Evolutionary conservation across 2,113 vertebrate species (phyloP).

Genomic region (Gobius niger): DNA sequence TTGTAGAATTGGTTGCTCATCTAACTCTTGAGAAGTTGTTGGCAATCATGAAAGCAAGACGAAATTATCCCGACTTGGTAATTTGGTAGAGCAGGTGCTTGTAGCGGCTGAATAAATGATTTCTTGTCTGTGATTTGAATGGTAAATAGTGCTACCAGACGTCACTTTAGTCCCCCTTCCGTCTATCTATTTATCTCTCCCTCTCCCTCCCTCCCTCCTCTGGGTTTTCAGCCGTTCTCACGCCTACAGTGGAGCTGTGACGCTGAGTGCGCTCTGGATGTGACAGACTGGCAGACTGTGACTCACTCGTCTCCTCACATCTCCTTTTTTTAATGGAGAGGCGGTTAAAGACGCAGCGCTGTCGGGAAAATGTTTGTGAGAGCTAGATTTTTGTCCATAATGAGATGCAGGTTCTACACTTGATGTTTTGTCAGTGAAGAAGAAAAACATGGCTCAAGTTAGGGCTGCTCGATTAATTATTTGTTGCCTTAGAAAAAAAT

Average conservation of each 20-base stretch:
- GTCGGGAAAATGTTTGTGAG: not conserved
- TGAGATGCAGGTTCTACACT: no score
- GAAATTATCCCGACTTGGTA: not conserved
- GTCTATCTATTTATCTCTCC: not conserved
- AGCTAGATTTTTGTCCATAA: no score
- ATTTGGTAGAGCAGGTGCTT: not conserved
- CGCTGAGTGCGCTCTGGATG: slow-evolving; percentile 45
- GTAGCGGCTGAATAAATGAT: not conserved
- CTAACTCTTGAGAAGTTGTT: not conserved
- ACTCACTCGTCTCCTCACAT: slow-evolving; percentile 37
- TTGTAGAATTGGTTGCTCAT: not conserved
- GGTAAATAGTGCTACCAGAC: not conserved
- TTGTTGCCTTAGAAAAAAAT: no score
- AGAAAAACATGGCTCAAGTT: no score
- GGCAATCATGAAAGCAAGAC: not conserved
- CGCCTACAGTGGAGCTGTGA: slow-evolving; percentile 44
- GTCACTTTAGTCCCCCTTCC: not conserved
- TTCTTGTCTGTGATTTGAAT: not conserved
- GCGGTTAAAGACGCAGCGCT: not conserved
- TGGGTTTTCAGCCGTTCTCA: slow-evolving; percentile 28
- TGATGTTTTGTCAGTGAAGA: no score
- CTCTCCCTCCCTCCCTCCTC: not conserved
- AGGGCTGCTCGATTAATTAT: no score
- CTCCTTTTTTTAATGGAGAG: slow-evolving; percentile 6
- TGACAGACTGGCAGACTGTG: slow-evolving; percentile 59